Base-by-base conservation (phyloP, 2,113 vertebrate species). In the Odocoileus virginianus region DNA sequence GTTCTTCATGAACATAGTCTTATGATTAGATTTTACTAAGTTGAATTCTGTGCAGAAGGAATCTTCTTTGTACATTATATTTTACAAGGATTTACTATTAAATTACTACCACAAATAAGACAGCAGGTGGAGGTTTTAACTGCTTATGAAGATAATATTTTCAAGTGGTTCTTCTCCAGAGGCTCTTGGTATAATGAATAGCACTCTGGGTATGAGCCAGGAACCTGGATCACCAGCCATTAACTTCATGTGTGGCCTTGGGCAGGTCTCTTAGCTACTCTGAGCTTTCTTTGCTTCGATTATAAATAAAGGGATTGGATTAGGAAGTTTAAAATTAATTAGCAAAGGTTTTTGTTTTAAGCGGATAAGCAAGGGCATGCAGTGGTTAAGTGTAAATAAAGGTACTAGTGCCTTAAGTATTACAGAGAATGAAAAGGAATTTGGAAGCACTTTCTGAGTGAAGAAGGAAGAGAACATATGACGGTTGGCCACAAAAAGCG, bases 291-390 rank as follows among this genome's bases (percentile, higher is more conserved):
- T 90, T 93, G 12, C 50, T 55, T 81, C 4, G 40, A 55, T 47
- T 81, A 95, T 89, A 88, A 89, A 89, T 43, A 57, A 92, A 84
- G 25, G 25, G 6, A 5, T 55, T 94, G 81, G 50, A 89, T 36
- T 90, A 87, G 28, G 36, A 85, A 33, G 52, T 92, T 97, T 89
- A 71, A 96, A 57, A 88, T 78, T 84, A 93, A 87, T 45, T 83
- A 43, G 43, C 43, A 91, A 88, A 64, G 25, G 1, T 89, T 67
- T 78, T 76, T 54, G 47, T 81, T 67, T 33, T 64, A 92, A 76
- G 50, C n/a, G 84, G 30, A 57, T 57, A 43, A 87, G 54, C 33
- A 91, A 84, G 55, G 81, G 45, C 27, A 79, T 81, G 13, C 36
- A 81, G 67, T 76, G 19, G 25, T 81, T 87, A 91, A 28, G 28